Evolutionary conservation across 2,888 invertebrate genomes (phyloP), one percentile per base, ranked within the genome.

Genomic region (Rhingia campestris): DNA sequence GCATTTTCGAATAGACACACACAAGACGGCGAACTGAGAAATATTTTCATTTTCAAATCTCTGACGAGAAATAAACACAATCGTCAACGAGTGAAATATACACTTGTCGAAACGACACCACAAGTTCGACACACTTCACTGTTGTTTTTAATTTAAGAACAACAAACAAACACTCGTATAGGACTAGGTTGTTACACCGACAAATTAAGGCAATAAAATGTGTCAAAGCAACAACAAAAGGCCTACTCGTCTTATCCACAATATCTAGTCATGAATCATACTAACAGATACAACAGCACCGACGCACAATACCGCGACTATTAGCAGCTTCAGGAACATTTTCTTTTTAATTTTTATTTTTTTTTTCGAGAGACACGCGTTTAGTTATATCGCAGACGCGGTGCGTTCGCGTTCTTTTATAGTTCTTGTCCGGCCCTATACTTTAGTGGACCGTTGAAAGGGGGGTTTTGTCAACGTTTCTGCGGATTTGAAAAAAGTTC

Each of bases 221-320:
- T 77, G 67, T 76, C 69, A 84, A 22, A 54, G 22, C 56, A 75
- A 54, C 43, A 74, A 70, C 56, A 70, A 75, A 75, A 75, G 32
- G 30, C 43, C 47, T 22, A 53, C 41, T 37, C 32, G 45, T 49
- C 61, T 63, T 61, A 70, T 77, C 70, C 73, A 72, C 56, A 82
- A 74, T 67, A 69, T 82, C 63, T 84, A 73, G 22, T 35, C 79
- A 84, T 80, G 84, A 84, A 61, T 84, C 79, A 84, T 84, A 84
- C 84, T 84, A 84, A 84, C 84, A 74, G 74, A 80, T 66, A 80
- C 69, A 70, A 84, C 84, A 39, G 74, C 84, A 74, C 84, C 74
- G 37, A 37, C 41, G 64, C 53, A 84, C 84, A 84, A 66, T n/a
- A 84, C 53, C 80, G 80, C 74, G 35, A 69, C 54, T 12, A 82